phyloP scores from a whole-genome alignment of 2,113 vertebrate genomes.

The Apodemus sylvaticus region DNA sequence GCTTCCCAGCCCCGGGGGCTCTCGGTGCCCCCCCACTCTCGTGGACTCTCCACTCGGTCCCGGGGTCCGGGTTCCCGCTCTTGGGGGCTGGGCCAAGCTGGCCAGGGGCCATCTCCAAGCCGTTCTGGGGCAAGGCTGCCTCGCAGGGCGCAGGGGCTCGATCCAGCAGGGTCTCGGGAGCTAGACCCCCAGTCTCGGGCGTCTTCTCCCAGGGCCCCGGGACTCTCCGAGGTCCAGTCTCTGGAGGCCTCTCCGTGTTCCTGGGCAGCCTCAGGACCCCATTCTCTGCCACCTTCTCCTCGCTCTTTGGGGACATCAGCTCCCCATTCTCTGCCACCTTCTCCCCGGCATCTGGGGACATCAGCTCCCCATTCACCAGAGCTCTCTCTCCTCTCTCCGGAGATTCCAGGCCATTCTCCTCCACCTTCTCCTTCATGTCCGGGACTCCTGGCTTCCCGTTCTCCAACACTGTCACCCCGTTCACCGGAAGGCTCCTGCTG shows the following conservation, averaged over 20 bases:
- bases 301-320: conserved; percentile 70
- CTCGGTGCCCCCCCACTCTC: conserved; percentile 78
- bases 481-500: conserved; percentile 50
- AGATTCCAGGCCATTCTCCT: conserved; percentile 59
- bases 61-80: conserved; percentile 66
- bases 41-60: conserved; percentile 77
- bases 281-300: conserved; percentile 66
- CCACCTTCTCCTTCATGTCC: conserved; percentile 53
- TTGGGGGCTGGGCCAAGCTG: conserved; percentile 70
- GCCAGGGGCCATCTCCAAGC: conserved; percentile 72
- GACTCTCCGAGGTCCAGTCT: conserved; percentile 78
- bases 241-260: conserved; percentile 68
- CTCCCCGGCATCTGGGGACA: conserved; percentile 68
- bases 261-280: conserved; percentile 69
- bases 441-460: conserved; percentile 64
- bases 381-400: conserved; percentile 73
- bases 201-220: conserved; percentile 75
- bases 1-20: conserved; percentile 79
- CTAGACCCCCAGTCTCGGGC: conserved; percentile 70
- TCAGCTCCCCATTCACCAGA: conserved; percentile 78
- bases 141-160: conserved; percentile 49
- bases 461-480: conserved; percentile 66
- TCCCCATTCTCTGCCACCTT: conserved; percentile 73
- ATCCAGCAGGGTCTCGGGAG: conserved; percentile 61
- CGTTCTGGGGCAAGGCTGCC: conserved; percentile 49